Evolutionary conservation across 2,113 vertebrate genomes (phyloP).

Genomic region (Cairina moschata): DNA sequence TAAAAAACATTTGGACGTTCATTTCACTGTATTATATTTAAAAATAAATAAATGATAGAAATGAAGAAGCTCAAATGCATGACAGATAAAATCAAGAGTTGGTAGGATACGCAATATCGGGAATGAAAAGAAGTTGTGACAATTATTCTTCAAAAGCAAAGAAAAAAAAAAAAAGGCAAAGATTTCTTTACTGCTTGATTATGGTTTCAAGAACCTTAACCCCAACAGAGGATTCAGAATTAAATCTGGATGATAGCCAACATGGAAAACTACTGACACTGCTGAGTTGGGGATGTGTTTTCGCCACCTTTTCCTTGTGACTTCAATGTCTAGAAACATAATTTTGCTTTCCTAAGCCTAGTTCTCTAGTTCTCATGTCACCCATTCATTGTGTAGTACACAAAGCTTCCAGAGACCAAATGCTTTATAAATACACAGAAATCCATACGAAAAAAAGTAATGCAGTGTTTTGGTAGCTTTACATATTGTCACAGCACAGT

Average conservation of each 20-base stretch:
- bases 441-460: background rate
- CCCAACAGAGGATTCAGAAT: background rate
- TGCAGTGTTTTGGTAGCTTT: background rate
- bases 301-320: background rate
- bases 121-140: background rate
- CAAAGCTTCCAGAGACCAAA: background rate
- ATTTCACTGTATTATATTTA: background rate
- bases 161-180: background rate
- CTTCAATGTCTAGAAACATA: background rate
- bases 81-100: background rate
- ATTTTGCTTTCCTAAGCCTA: background rate
- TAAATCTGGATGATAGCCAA: background rate
- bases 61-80: background rate
- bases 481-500: background rate
- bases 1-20: background rate
- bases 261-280: background rate
- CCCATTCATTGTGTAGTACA: background rate
- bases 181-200: rapidly evolving
- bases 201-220: background rate
- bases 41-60: background rate
- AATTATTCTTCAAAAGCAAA: background rate
- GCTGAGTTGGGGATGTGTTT: background rate
- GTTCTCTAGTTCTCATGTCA: background rate
- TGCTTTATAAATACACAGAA: background rate
- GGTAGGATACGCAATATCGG: background rate